Evolutionary conservation across 2,797 vertebrate species (phyloP).

Genomic region (Microctenopoma steveboyesi): DNA sequence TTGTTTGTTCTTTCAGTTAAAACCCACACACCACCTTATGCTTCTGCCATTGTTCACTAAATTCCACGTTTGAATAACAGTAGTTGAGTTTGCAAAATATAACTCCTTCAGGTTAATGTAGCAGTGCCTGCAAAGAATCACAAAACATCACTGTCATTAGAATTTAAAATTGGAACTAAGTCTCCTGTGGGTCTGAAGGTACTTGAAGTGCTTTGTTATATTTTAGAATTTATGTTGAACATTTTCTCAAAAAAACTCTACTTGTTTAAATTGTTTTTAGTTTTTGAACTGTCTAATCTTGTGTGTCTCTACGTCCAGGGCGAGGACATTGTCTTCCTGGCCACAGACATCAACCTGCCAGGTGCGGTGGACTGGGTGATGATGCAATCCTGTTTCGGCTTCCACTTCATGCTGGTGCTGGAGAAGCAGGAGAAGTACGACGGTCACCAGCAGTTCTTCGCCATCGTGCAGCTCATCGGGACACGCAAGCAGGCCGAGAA

Average conservation of each 20-base stretch:
- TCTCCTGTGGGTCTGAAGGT: no score
- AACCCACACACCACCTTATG: background rate
- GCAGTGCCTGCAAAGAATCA: background rate
- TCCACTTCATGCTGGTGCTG: conserved; percentile 96
- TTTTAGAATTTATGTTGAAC: no score
- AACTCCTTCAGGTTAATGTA: background rate
- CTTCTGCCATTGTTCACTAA: background rate
- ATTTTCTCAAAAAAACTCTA: no score
- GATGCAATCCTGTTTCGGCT: conserved; percentile 99
- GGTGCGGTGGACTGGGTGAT: conserved; percentile 99
- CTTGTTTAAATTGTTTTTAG: no score
- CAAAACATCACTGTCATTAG: background rate
- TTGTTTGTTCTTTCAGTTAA: background rate
- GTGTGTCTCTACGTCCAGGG: conserved; percentile 70
- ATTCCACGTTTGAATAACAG: background rate
- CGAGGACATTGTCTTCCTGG: conserved; percentile 97
- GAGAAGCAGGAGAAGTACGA: conserved; percentile 97
- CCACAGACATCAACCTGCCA: conserved; percentile 97
- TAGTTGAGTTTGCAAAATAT: background rate
- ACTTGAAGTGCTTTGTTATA: no score
- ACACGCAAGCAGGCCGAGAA: conserved; percentile 95
- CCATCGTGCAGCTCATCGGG: conserved; percentile 94
- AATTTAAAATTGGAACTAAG: background rate
- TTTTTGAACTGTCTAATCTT: background rate
- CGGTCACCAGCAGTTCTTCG: conserved; percentile 95